phyloP scores from a whole-genome alignment of 2,113 vertebrate species.

The Diadophis punctatus region DNA sequence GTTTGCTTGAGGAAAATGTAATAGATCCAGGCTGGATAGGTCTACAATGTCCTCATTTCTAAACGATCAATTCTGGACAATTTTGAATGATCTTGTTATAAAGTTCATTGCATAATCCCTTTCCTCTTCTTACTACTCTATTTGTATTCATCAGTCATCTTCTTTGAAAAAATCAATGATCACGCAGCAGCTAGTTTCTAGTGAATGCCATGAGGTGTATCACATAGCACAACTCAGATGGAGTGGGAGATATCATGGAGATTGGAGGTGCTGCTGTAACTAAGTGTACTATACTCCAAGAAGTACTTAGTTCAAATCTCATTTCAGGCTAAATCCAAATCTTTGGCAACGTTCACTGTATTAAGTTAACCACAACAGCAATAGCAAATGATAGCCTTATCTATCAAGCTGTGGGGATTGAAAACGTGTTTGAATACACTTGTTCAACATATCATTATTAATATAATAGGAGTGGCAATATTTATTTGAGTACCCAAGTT shows the following conservation, averaged over 20 bases:
- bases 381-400: background rate
- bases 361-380: background rate
- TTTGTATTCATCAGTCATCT: constrained; percentile 21
- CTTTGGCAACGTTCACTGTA: background rate
- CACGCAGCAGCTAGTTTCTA: constrained; percentile 22
- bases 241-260: background rate
- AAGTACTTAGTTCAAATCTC: background rate
- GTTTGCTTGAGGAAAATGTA: background rate
- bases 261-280: background rate
- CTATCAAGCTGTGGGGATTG: background rate
- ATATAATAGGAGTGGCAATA: background rate
- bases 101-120: background rate
- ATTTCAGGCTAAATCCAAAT: background rate
- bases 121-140: background rate
- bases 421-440: background rate
- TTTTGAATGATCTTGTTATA: background rate
- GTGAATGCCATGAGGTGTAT: background rate
- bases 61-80: background rate
- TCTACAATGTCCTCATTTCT: background rate
- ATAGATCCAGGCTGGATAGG: background rate
- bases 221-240: background rate
- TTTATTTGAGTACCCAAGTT: background rate
- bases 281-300: background rate
- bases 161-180: constrained; percentile 13
- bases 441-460: background rate